These are phyloP conservation scores for Phyllotis vaccarum DNA, from an alignment of 2,797 vertebrate genomes.

Conservation along the genomic window DNA sequence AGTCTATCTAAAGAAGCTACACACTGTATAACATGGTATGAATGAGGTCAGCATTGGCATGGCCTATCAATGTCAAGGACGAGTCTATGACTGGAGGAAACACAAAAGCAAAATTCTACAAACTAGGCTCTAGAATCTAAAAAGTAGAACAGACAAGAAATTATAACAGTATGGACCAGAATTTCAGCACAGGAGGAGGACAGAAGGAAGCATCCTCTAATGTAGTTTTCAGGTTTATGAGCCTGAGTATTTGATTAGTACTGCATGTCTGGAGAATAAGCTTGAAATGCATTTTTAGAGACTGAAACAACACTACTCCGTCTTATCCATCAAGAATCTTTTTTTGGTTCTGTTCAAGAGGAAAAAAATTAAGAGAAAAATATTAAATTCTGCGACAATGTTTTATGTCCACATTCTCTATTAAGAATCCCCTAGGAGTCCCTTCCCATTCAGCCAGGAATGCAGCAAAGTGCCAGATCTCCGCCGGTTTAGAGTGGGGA, in stretches of 20 bases:
- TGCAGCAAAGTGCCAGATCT: background rate
- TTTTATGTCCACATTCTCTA: conserved; percentile 29
- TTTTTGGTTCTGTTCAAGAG: background rate
- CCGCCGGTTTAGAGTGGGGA: background rate
- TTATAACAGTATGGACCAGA: background rate
- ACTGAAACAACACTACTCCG: background rate
- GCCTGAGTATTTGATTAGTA: background rate
- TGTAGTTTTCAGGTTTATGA: background rate
- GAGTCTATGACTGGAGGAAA: background rate
- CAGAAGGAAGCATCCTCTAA: background rate
- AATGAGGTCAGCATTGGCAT: background rate
- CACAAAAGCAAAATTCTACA: background rate
- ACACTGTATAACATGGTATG: background rate
- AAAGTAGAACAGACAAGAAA: background rate
- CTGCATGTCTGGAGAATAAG: background rate
- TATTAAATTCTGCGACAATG: background rate
- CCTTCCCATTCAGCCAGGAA: conserved; percentile 51
- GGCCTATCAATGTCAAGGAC: background rate
- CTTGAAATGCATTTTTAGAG: background rate
- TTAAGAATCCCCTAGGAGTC: conserved; percentile 18
- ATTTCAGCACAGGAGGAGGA: background rate
- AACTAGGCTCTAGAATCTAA: background rate
- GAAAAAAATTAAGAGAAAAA: background rate
- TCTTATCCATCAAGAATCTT: background rate
- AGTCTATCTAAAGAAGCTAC: background rate